Base-by-base conservation (phyloP, 2,888 invertebrate species). In the Lymantria dispar region DNA sequence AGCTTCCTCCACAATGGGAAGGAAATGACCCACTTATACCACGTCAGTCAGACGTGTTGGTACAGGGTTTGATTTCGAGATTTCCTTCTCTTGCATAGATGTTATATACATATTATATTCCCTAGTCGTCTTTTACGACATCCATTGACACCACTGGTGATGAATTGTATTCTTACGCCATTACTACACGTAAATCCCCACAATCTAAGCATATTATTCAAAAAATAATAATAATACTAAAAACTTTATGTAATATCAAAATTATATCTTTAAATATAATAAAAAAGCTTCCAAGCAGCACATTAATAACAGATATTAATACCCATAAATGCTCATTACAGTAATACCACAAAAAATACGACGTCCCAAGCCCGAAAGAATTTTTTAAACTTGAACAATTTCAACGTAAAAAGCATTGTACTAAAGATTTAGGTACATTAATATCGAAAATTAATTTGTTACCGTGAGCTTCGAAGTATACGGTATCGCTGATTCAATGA, bases 401-500 rank as follows among this genome's bases (percentile, higher is more conserved):
- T 5, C 5, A 5, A 54, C 47, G 11, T 47, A 52, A 55, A 63
- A 51, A 50, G 29, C 22, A 22, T 22, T 15, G 36, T 8, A 12
- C 47, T 38, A 53, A 42, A 40, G 40, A 12, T 52, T 42, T 45
- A 14, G 13, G 38, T 44, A 51, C 57, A 60, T 55, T 62, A 60
- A 62, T 59, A 70, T 70, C 53, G 62, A 64, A 66, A 63, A 64
- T 66, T 64, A 68, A 69, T 72, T 74, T 69, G 71, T 48, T 69
- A 74, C 72, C 69, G 56, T 43, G 42, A 56, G 54, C 49, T 51
- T 56, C 53, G 47, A 40, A 52, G 50, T 44, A 48, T 51, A 44
- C 53, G 48, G 58, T 49, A 69, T 64, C 61, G 62, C 60, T 70
- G 72, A 82, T 79, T 80, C 82, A 76, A 75, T 80, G 82, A 82